phyloP scores from a whole-genome alignment of 2,797 vertebrate genomes.

The Gallinago solitaria region DNA sequence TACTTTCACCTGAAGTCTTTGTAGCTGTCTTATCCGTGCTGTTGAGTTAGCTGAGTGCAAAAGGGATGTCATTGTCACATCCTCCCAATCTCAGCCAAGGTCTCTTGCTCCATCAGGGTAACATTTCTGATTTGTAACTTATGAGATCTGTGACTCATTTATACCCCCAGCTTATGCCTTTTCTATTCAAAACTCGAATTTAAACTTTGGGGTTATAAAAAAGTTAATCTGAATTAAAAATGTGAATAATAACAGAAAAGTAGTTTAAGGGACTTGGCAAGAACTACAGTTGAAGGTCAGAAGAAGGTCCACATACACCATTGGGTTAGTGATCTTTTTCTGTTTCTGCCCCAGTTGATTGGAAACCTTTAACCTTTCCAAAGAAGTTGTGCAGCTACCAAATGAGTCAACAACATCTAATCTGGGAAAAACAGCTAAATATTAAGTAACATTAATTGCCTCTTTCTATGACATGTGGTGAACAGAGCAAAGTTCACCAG shows the following conservation, averaged over 20 bases:
- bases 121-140: neutral
- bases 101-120: neutral
- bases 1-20: neutral
- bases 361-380: constrained; percentile 30
- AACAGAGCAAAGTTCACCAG: constrained; percentile 14
- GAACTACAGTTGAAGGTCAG: neutral
- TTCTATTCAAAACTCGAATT: neutral
- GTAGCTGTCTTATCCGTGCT: neutral
- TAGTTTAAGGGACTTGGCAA: neutral
- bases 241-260: neutral
- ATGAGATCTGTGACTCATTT: neutral
- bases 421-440: constrained; percentile 1
- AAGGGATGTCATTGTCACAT: neutral
- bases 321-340: neutral
- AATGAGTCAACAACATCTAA: neutral
- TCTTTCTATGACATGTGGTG: neutral
- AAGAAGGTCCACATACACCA: neutral
- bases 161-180: neutral
- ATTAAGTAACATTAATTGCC: constrained; percentile 15
- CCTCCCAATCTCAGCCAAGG: neutral
- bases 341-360: neutral
- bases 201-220: neutral
- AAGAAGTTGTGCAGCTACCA: neutral
- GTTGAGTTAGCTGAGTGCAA: neutral
- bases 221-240: neutral